A percentile compares a stretch with the other conserved stretches of the same genome.
These are phyloP conservation scores for Hybognathus amarus DNA, from an alignment of 2,797 vertebrate genomes.

Conservation along the genomic window DNA sequence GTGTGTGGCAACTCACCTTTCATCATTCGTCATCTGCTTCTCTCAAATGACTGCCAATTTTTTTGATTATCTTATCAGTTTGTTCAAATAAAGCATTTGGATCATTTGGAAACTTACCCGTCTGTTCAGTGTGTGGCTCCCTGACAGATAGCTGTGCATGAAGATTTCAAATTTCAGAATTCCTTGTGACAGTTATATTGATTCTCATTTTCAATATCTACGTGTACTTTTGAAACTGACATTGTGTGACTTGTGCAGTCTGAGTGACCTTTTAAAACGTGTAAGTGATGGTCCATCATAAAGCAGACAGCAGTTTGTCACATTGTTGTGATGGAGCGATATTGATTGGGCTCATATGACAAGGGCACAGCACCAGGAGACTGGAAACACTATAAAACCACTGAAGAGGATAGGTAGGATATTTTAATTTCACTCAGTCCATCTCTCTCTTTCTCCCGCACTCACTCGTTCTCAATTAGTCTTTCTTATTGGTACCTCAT, in stretches of 20 bases:
- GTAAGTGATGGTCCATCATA: slow-evolving; percentile 71
- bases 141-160: background rate
- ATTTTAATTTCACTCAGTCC: slow-evolving; percentile 30
- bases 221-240: slow-evolving; percentile 3
- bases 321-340: slow-evolving; percentile 50
- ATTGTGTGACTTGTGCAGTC: slow-evolving; percentile 65
- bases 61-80: no score
- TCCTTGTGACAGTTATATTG: slow-evolving; percentile 22
- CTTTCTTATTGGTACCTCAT: slow-evolving; percentile 23
- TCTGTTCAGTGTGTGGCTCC: no score
- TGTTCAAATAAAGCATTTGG: no score
- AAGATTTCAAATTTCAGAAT: slow-evolving; percentile 1
- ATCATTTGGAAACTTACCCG: no score
- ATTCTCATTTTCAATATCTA: slow-evolving; percentile 34
- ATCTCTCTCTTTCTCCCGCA: background rate
- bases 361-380: slow-evolving; percentile 65
- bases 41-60: no score
- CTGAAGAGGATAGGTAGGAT: slow-evolving; percentile 19
- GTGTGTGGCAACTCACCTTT: no score
- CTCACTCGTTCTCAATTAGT: background rate
- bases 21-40: no score
- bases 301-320: slow-evolving; percentile 73
- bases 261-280: slow-evolving; percentile 76
- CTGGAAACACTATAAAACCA: slow-evolving; percentile 28
- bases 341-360: slow-evolving; percentile 70